A percentile compares a stretch with the other conserved stretches of the same genome.
These are phyloP conservation scores for Rhaphigaster nebulosa DNA, from an alignment of 2,888 invertebrate genomes.

Conservation along the genomic window DNA sequence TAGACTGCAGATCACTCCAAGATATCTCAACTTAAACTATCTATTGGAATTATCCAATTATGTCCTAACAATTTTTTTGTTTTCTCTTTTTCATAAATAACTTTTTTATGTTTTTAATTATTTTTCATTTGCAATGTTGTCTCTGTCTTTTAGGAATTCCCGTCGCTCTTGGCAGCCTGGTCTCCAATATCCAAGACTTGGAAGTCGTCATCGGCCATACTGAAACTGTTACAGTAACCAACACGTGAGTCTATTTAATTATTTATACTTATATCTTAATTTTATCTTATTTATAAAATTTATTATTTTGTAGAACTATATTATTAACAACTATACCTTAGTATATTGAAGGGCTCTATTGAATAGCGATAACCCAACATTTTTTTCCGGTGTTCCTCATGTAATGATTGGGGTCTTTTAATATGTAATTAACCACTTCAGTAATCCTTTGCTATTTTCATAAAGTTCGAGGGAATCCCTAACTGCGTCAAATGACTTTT, in stretches of 20 bases:
- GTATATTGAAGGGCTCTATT: background rate
- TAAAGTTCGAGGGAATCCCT: background rate
- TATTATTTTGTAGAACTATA: background rate
- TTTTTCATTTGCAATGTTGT: background rate
- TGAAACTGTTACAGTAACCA: background rate
- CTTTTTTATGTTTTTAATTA: background rate
- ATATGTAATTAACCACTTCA: background rate
- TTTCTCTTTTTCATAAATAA: too few relatives aligned
- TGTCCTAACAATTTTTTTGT: too few relatives aligned
- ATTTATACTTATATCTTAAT: background rate
- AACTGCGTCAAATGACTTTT: background rate
- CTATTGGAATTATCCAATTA: too few relatives aligned
- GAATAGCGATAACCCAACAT: background rate
- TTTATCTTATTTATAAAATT: background rate
- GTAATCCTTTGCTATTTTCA: background rate
- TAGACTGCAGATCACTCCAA: too few relatives aligned
- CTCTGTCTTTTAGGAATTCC: slow-evolving; percentile 27
- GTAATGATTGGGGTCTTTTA: background rate
- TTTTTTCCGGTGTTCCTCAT: background rate
- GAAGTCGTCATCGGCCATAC: slow-evolving; percentile 45
- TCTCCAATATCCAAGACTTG: background rate
- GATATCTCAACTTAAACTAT: too few relatives aligned
- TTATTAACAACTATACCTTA: background rate
- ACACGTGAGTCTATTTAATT: slow-evolving; percentile 1
- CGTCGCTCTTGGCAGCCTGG: background rate